Base-by-base conservation (phyloP, 2,797 vertebrate species). In the Myiotriccus ornatus region DNA sequence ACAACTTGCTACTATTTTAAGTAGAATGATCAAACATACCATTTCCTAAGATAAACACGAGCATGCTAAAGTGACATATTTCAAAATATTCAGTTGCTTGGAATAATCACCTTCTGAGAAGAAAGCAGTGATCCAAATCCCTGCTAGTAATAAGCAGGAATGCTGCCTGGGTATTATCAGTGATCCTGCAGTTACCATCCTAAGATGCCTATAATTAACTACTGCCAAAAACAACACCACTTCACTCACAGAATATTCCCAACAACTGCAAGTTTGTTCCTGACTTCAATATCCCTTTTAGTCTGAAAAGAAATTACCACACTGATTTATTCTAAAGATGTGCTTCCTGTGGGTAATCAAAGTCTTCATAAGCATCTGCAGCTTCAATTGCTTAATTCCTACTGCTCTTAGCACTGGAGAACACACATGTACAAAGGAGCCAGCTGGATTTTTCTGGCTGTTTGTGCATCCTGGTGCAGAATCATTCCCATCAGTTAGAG, bases 291-390 rank as follows among this genome's bases (percentile, higher is more conserved):
- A 89, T 62, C 76, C 84, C 79, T 86, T 92, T 90, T 63, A 78
- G 84, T 85, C 87, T 88, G 84, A 89, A 81, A 93, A 96, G 79
- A 87, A 91, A 93, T 89, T 92, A 95, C 47, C 55, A 57, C 92
- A 76, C 69, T 76, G 68, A 84, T 93, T 95, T 81, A 93, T 92
- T 87, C 89, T 81, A 83, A 92, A 92, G 90, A 93, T 89, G 82
- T 88, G 91, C 87, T 94, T 95, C 91, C 84, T 95, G 87, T 90
- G 86, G 90, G 83, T 77, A 95, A 93, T 87, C 96, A 95, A 91
- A 92, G 90, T 78, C 92, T 95, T 89, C 76, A 62, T 37, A 80
- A 89, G 79, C 84, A 92, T 94, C 89, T 91, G 82, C 87, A 44
- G 59, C 46, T 92, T 85, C 84, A 87, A 63, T 75, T 86, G 87